Base-by-base conservation (phyloP, 35 echinoderm and acorn worm genomes). In the Lytechinus variegatus region DNA sequence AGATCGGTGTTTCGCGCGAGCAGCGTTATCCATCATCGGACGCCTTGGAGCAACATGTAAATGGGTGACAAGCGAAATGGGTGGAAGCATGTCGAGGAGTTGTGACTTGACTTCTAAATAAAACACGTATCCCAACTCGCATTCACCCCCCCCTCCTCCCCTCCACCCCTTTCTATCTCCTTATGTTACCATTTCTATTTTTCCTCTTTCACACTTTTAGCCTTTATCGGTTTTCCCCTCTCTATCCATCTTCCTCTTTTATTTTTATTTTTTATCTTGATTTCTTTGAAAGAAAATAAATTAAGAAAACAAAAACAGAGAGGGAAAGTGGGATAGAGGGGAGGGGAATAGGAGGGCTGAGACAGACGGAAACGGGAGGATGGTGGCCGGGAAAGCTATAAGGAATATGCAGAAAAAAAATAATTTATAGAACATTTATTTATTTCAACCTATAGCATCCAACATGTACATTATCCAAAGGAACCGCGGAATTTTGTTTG, bases 21-120 rank as follows among this genome's bases (percentile, higher is more conserved):
- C 66, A 79, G 66, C n/a, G 66, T 79, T 79, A 79, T 79, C 66
- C 66, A 79, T 79, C 66, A 79, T 79, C 66, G 66, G 66, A 79
- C 66, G 66, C 66, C 66, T 79, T 19, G 66, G 66, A 79, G 66
- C 66, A 19, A 79, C 66, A 16, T 79, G 66, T 79, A 79, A 79
- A 79, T 24, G 66, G 19, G 66, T 79, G 66, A 79, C 66, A 79
- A 79, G 66, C 66, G 66, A 79, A 79, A 79, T 79, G 66, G 66
- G 19, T 79, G 21, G 16, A 24, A 79, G 66, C 14, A 79, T 79
- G 66, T 79, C 66, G 66, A 4, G 66, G 19, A 79, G 19, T 7
- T 79, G 66, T 79, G 66, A 79, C 19, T n/a, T 79, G 66, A 79
- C 66, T 79, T 14, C 66, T 79, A 79, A 79, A 79, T 79, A 16